Base-by-base conservation (phyloP, 1,140 invertebrate genomes). In the Drosophila rhopaloa region DNA sequence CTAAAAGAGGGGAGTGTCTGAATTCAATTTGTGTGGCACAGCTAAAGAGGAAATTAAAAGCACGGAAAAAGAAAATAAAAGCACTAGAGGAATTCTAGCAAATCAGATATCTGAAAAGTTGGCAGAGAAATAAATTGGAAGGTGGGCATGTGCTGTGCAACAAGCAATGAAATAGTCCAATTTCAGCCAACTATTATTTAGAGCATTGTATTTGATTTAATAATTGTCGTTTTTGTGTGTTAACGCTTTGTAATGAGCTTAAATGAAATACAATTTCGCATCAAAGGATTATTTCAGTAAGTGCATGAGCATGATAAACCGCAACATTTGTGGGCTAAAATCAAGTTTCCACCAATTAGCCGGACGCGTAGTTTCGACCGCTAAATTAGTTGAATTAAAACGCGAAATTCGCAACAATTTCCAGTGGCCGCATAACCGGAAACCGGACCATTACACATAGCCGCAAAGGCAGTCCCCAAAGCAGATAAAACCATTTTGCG, bases 371-470 rank as follows among this genome's bases (percentile, higher is more conserved):
- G 51, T 47, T 47, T 51, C 19, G 44, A 29, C 16, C 43, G 47
- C 48, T 44, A 68, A 86, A 86, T 76, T 59, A 73, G 79, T 66
- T 60, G 47, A 79, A 86, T 86, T 82, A 79, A 76, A 79, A 63
- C 48, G 65, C 65, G 38, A 48, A 88, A 66, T 81, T 61, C 41
- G 67, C 67, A 74, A 65, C 67, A 76, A 60, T 63, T 86, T 71
- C 37, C 46, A 13, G 53, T 19, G 53, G 37, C 48, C 43, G 63
- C 46, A 63, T 10, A 48, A 54, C 59, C 67, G 66, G 55, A 68
- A 78, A 74, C 24, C 56, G 53, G 53, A 72, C 58, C 50, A 76
- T 77, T 80, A 67, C 44, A 59, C 16, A 43, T 67, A 47, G 43
- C 67, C 77, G 57, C 73, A 63, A 29, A 59, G 14, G 40, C 41